phyloP scores from a whole-genome alignment of 2,888 invertebrate species.

The Pyrrhosoma nymphula region DNA sequence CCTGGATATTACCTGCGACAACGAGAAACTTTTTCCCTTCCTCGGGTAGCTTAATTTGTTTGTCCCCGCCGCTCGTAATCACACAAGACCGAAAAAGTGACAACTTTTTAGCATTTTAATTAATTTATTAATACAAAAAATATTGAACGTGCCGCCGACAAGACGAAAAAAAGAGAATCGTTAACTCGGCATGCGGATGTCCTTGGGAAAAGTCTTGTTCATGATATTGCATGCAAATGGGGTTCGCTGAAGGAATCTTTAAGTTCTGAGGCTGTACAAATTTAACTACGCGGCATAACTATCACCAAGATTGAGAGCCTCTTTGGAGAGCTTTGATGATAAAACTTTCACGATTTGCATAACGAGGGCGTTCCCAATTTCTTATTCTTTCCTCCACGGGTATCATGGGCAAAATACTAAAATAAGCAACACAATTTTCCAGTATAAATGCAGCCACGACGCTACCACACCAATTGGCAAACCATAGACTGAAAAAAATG shows the following conservation, averaged over 20 bases:
- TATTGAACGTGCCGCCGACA: not conserved
- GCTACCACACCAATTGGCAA: too few species aligned
- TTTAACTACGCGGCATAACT: not conserved
- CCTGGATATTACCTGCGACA: conserved; percentile 40
- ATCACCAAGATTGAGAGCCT: not conserved
- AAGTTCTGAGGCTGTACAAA: not conserved
- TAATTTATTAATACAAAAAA: conserved; percentile 12
- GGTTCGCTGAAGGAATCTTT: not conserved
- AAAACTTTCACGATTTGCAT: too few species aligned
- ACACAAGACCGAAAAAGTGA: not conserved
- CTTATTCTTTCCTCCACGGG: too few species aligned
- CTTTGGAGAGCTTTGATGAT: not conserved
- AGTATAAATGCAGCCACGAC: too few species aligned
- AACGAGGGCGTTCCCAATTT: too few species aligned
- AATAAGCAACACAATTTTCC: too few species aligned
- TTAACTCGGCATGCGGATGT: not conserved
- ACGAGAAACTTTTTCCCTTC: not conserved
- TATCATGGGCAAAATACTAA: too few species aligned
- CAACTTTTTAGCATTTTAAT: conserved; percentile 26
- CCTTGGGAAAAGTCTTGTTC: not conserved
- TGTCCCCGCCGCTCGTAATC: conserved; percentile 4
- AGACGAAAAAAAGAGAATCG: not conserved
- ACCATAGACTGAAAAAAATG: too few species aligned
- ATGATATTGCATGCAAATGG: not conserved
- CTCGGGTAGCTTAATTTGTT: conserved; percentile 28